A percentile compares a stretch with the other conserved stretches of the same genome.
Conservation (phyloP, 2,888 invertebrate genomes). For the Metellina segmentata region DNA sequence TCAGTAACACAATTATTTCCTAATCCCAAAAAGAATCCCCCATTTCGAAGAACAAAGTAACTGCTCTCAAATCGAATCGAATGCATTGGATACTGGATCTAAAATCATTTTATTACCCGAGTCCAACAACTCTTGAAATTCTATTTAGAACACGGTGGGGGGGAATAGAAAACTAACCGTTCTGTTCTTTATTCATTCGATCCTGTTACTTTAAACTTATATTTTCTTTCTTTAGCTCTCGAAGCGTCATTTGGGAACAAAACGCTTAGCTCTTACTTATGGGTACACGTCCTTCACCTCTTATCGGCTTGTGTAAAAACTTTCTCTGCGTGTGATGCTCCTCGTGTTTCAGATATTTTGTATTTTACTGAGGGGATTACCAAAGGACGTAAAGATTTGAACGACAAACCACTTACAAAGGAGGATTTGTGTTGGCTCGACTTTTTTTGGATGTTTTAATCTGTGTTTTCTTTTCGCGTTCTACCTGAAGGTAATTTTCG, state of each 20-base stretch:
- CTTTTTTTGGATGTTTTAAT: background rate
- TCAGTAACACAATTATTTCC: background rate
- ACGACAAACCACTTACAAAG: conserved; percentile 18
- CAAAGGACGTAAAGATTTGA: conserved; percentile 3
- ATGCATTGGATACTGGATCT: background rate
- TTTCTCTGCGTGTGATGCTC: no score
- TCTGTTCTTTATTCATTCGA: background rate
- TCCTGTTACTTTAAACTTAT: background rate
- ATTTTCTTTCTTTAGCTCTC: background rate
- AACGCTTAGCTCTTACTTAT: background rate
- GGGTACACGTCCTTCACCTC: background rate
- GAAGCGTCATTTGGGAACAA: background rate
- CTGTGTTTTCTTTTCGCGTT: background rate
- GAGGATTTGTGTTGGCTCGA: background rate
- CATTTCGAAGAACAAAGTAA: background rate
- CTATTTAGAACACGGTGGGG: background rate
- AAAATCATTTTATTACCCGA: background rate
- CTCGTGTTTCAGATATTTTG: background rate
- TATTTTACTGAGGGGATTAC: background rate
- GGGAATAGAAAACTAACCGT: background rate
- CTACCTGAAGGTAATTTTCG: background rate
- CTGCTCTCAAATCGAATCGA: background rate
- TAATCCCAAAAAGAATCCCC: background rate
- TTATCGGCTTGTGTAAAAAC: background rate
- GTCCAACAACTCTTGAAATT: background rate